Percentiles rank a stretch among this genome's conserved stretches.
Conservation (phyloP, 2,113 vertebrate genomes). For the Oryzias javanicus region DNA sequence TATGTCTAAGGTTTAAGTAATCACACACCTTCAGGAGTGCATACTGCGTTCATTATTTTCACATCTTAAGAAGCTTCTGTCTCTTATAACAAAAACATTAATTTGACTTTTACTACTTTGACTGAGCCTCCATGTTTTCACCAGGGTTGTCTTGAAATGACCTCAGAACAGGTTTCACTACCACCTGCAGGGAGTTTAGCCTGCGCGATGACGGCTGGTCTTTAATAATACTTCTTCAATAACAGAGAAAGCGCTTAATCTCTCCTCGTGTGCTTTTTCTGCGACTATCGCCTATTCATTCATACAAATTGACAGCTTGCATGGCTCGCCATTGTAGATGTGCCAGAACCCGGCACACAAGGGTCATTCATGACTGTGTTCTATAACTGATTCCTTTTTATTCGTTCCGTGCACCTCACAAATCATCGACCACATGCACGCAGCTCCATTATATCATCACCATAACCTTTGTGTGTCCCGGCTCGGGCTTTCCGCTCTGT, state of each 20-base stretch:
- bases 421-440: neutral
- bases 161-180: too few species aligned
- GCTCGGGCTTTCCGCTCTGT: neutral
- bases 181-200: too few species aligned
- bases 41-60: too few species aligned
- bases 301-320: conserved; percentile 37
- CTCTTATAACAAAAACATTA: too few species aligned
- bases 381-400: too few species aligned
- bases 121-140: too few species aligned
- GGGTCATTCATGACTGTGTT: neutral
- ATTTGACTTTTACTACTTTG: too few species aligned
- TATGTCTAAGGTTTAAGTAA: too few species aligned
- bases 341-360: conserved; percentile 32
- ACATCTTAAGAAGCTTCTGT: too few species aligned
- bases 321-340: conserved; percentile 16
- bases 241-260: neutral
- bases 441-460: neutral
- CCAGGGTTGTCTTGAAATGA: too few species aligned
- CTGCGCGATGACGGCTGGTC: too few species aligned
- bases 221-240: neutral
- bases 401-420: neutral
- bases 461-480: neutral
- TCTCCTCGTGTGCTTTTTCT: conserved; percentile 12
- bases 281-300: conserved; percentile 32
- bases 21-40: too few species aligned